These are phyloP conservation scores for Pristionchus arcanus DNA, from an alignment of 2,888 invertebrate genomes.

Conservation along the genomic window DNA sequence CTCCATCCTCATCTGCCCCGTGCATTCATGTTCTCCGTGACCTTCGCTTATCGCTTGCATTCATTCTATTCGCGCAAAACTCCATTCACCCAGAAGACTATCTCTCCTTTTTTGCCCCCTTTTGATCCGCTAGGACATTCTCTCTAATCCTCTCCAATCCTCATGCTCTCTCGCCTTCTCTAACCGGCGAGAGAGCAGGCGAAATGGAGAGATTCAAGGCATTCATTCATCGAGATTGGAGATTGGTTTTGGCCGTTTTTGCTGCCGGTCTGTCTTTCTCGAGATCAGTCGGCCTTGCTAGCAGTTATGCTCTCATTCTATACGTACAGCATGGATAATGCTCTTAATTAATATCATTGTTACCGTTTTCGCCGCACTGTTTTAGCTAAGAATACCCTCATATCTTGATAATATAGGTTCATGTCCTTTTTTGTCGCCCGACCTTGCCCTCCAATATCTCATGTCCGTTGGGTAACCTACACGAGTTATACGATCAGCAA, in stretches of 20 bases:
- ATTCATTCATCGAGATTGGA: not conserved
- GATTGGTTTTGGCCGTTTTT: slow-evolving; percentile 10
- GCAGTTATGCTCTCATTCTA: not conserved
- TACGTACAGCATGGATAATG: too few species aligned
- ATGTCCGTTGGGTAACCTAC: not conserved
- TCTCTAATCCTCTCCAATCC: not conserved
- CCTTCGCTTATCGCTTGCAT: slow-evolving; percentile 18
- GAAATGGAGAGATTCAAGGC: not conserved
- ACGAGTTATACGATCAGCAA: not conserved
- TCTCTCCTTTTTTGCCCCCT: not conserved
- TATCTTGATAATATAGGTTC: not conserved
- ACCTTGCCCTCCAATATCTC: not conserved
- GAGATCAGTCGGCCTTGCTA: not conserved
- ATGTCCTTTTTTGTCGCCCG: not conserved
- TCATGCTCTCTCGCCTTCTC: not conserved
- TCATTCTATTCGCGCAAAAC: not conserved
- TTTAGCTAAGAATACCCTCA: too few species aligned
- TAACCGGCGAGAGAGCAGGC: not conserved
- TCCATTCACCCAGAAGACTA: slow-evolving; percentile 48
- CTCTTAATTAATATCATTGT: too few species aligned
- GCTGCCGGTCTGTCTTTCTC: not conserved
- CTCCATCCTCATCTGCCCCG: not conserved
- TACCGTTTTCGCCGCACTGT: too few species aligned
- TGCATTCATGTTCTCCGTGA: not conserved
- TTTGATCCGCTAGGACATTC: slow-evolving; percentile 30